Evolutionary conservation across 2,888 invertebrate species (phyloP).

Genomic region (Lapara coniferarum): DNA sequence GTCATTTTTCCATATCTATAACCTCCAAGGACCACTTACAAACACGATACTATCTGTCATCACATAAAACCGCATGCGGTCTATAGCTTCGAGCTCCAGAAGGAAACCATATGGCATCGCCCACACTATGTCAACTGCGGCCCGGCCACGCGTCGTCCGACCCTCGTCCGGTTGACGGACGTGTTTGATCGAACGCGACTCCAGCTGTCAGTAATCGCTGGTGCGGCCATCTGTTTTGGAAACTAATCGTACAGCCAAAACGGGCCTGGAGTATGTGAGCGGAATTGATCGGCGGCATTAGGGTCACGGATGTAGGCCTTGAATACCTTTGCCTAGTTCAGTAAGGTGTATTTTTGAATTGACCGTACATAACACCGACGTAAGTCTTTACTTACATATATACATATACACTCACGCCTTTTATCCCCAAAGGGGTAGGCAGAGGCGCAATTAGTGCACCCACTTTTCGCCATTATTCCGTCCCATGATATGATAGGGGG

Average conservation of each 20-base stretch:
- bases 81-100: too few relatives aligned
- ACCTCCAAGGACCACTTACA: too few relatives aligned
- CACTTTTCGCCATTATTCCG: too few relatives aligned
- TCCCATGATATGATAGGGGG: too few relatives aligned
- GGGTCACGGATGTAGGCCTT: constrained; percentile 17
- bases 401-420: too few relatives aligned
- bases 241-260: constrained; percentile 37
- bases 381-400: too few relatives aligned
- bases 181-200: constrained; percentile 36
- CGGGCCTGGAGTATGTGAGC: constrained; percentile 4
- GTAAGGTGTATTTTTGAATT: neutral
- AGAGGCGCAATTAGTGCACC: too few relatives aligned
- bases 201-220: constrained; percentile 38
- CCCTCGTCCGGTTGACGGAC: constrained; percentile 40
- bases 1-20: too few relatives aligned
- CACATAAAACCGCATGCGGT: too few relatives aligned
- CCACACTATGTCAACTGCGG: constrained; percentile 30
- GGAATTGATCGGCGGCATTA: constrained; percentile 12
- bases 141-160: constrained; percentile 33
- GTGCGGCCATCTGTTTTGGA: constrained; percentile 35
- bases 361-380: neutral
- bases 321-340: neutral
- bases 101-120: neutral
- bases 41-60: too few relatives aligned
- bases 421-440: too few relatives aligned